Base-by-base conservation (phyloP, 2,113 vertebrate species). In the Zeus faber region DNA sequence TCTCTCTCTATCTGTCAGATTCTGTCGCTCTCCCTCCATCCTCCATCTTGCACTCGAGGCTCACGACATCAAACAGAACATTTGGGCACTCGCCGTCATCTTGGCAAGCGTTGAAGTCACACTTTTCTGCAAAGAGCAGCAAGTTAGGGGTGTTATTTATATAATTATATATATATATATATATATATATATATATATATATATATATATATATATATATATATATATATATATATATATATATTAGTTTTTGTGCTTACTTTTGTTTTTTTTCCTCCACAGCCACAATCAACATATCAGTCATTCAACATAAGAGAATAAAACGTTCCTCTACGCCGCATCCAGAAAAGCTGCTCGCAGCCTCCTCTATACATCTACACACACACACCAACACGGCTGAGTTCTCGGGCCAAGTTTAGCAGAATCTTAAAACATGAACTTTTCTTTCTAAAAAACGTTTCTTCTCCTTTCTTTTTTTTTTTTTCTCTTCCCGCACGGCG, bases 51-150 rank as follows among this genome's bases (percentile, higher is more conserved):
- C n/a, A n/a, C 33, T 35, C 33, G 57, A 79, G 85, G 85, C 82
- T 80, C 65, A 35, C 81, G 81, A 82, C 81, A 85, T 85, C 80
- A 87, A 85, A 83, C 80, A 55, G 72, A 82, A 74, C 76, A 81
- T 85, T 82, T 85, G 77, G 76, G 81, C 73, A 81, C 74, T 57
- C 67, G 76, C 72, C 72, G 72, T 83, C 76, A 77, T 79, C 59
- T 81, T 87, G 85, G 85, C 82, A 85, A 65, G 53, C 68, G 73
- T 80, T 75, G 61, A 83, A 81, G 74, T 73, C 56, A 64, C 65
- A 64, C 68, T 71, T 58, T 58, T 64, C 13, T 76, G 70, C 59
- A 2, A 49, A 64, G 41, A 44, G 52, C 49, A 26, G 48, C 27
- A 70, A 73, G 49, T 74, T 69, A n/a, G n/a, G n/a, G n/a, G n/a